Base-by-base conservation (phyloP, 2,113 vertebrate genomes). In the Synodontis membranacea region DNA sequence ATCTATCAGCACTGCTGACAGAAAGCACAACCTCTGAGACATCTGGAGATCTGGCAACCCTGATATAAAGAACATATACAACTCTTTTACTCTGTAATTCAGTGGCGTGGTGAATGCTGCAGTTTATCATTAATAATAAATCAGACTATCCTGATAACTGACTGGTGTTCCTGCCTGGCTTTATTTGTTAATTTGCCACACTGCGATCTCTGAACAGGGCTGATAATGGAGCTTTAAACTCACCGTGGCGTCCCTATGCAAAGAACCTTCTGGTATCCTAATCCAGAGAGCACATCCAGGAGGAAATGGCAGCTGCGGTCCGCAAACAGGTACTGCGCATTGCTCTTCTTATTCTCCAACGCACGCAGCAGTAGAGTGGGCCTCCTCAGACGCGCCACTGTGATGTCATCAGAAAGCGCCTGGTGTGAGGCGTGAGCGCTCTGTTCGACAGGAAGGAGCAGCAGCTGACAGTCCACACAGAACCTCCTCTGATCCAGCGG, bases 171-270 rank as follows among this genome's bases (percentile, higher is more conserved):
- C 25, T 72, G 34, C 15, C 1, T 28, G 28, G 10, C 11, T 60
- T 58, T 25, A 58, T 25, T 8, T 10, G 19, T 54, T 19, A 21
- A 2, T 19, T 19, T 54, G 52, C 52, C 15, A 1, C 8, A 11
- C 52, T 54, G 52, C 17, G 14, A 2, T 58, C 23, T 25, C 25
- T 23, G 7, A 58, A 23, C 56, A 58, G 56, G 56, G 7, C n/a
- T n/a, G n/a, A n/a, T n/a, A 6, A 28, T 0, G 58, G 58, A 10
- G 23, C 10, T 70, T 70, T 21, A 70, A 70, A 82, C 86, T 8
- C 93, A 99, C 98, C 98, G 96, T 31, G 98, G 98, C 2, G 97
- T 96, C 48, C 98, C 98, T 76, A 99, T 93, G 88, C 95, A 98
- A 1, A 99, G 95, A 7, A 99, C 94, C 91, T 96, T 96, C 83